phyloP scores from a whole-genome alignment of 2,113 vertebrate genomes.

The Lethenteron reissneri region DNA sequence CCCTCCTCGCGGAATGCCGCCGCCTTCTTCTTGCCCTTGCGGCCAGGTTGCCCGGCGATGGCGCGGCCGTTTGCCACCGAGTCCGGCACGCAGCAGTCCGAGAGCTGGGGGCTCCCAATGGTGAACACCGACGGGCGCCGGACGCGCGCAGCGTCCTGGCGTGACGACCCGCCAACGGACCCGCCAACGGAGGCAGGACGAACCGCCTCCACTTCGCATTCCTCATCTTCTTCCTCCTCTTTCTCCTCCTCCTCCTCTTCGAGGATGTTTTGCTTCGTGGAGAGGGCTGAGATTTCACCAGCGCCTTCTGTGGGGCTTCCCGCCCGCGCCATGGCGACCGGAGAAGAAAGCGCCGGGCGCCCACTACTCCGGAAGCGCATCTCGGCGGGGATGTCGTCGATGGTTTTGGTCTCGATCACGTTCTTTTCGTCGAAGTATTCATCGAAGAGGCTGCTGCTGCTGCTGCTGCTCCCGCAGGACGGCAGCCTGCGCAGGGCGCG shows the following conservation, averaged over 20 bases:
- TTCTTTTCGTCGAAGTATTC: constrained; percentile 52
- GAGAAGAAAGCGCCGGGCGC: too few species aligned
- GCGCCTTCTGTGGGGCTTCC: too few species aligned
- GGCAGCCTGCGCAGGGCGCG: not conserved
- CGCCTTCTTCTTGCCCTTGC: constrained; percentile 11
- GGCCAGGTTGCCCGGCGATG: too few species aligned
- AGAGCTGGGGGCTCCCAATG: constrained; percentile 18
- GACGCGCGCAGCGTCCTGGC: constrained; percentile 12
- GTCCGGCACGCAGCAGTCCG: too few species aligned
- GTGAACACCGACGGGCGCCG: constrained; percentile 19
- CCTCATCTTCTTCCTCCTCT: too few species aligned
- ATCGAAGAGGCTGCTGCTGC: constrained; percentile 34
- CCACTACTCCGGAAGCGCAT: not conserved
- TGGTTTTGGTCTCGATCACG: constrained; percentile 49
- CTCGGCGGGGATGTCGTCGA: constrained; percentile 36
- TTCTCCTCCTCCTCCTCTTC: too few species aligned
- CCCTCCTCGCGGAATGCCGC: constrained; percentile 34
- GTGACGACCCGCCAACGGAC: not conserved
- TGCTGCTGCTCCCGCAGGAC: constrained; percentile 6
- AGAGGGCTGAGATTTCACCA: too few species aligned
- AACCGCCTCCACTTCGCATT: too few species aligned
- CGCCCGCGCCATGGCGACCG: too few species aligned
- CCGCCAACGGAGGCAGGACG: too few species aligned
- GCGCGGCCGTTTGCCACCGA: too few species aligned
- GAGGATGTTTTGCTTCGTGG: too few species aligned